Percentiles rank a stretch among this genome's conserved stretches.
phyloP scores from a whole-genome alignment of 2,888 invertebrate genomes.

The Byasa hedistus region DNA sequence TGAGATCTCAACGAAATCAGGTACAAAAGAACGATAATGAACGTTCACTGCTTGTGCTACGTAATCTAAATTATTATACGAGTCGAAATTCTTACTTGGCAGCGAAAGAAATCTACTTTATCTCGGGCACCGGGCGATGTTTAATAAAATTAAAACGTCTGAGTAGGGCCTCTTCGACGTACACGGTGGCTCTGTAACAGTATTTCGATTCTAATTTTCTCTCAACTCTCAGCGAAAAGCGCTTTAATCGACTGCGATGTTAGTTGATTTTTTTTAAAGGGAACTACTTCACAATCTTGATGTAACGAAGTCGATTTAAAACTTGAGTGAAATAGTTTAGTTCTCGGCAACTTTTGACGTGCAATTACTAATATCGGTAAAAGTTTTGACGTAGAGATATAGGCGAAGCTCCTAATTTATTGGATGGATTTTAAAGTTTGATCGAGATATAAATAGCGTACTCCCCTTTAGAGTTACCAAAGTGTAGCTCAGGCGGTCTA shows the following conservation, averaged over 20 bases:
- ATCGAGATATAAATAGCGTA: constrained; percentile 35
- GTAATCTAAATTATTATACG: constrained; percentile 80
- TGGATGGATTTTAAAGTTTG: constrained; percentile 36
- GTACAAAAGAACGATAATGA: constrained; percentile 81
- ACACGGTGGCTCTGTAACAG: constrained; percentile 61
- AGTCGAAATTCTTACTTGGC: constrained; percentile 77
- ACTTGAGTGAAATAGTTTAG: constrained; percentile 40
- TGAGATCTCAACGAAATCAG: constrained; percentile 78
- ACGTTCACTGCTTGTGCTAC: constrained; percentile 79
- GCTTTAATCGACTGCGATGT: constrained; percentile 46
- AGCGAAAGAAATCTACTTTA: constrained; percentile 78
- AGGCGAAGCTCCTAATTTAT: constrained; percentile 29
- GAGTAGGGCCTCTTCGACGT: constrained; percentile 64
- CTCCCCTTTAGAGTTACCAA: constrained; percentile 32
- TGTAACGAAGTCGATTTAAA: constrained; percentile 41
- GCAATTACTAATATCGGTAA: constrained; percentile 44
- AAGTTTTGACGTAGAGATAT: constrained; percentile 40
- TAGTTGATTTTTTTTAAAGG: constrained; percentile 38
- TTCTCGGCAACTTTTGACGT: constrained; percentile 42
- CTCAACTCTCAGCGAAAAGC: constrained; percentile 46
- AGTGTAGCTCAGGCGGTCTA: constrained; percentile 32
- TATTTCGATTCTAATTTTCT: constrained; percentile 67
- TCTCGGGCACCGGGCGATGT: constrained; percentile 69
- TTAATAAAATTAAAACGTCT: constrained; percentile 78
- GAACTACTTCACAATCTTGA: constrained; percentile 12